A percentile compares a stretch with the other conserved stretches of the same genome.
phyloP scores from a whole-genome alignment of 2,113 vertebrate genomes.

The Ptilorrhoa leucosticta region DNA sequence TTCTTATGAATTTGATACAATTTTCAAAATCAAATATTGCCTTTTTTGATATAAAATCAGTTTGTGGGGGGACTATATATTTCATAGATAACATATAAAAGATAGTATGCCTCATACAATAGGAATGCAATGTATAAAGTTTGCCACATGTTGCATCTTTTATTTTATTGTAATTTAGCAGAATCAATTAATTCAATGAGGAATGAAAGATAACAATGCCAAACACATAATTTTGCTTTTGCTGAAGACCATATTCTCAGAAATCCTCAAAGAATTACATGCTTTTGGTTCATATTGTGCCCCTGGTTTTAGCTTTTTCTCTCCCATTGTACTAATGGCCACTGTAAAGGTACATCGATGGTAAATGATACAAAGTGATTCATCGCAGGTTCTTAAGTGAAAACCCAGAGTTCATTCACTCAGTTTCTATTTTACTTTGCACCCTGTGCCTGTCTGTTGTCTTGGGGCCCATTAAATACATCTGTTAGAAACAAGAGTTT shows the following conservation, averaged over 20 bases:
- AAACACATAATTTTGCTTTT: background rate
- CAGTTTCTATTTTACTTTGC: background rate
- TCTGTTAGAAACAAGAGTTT: background rate
- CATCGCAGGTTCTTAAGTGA: background rate
- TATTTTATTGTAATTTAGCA: background rate
- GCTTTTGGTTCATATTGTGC: background rate
- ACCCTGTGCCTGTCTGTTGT: background rate
- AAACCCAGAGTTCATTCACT: background rate
- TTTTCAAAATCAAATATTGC: background rate
- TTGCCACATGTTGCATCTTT: background rate
- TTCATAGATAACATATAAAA: background rate
- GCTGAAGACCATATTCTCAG: background rate
- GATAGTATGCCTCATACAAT: background rate
- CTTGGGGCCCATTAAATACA: background rate
- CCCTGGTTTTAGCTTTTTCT: background rate
- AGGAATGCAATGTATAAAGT: background rate
- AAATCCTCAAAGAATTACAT: background rate
- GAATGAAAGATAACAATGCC: background rate
- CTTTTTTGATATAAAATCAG: background rate
- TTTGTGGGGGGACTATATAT: accelerated
- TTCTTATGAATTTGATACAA: background rate
- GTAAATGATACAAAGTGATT: background rate
- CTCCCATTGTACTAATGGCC: background rate
- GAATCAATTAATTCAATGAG: background rate
- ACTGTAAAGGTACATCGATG: too few species aligned